Evolutionary conservation across 1,140 invertebrate genomes (phyloP), one percentile per base, ranked within the genome.

Genomic region (Zaprionus lachaisei): DNA sequence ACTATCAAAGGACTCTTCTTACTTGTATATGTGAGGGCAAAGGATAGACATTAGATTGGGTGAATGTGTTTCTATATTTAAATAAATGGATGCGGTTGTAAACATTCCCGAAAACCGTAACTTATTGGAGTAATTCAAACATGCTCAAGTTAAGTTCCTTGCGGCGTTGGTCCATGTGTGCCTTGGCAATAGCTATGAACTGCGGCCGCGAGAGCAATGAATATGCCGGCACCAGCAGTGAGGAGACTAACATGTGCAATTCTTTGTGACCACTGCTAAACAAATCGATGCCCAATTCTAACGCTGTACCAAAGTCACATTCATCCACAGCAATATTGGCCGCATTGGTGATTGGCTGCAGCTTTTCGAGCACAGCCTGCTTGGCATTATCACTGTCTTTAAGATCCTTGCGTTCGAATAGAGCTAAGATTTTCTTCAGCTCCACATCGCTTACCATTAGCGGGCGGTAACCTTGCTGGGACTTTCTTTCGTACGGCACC

Each of bases 271-370:
- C 97, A 83, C 95, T 96, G 70, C 94, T 95, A 87, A 99, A 97
- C 17, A 99, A 92, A 93, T 98, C 95, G 38, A 98, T 95, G 0
- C 97, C 98, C 28, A 98, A 93, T 93, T 99, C 98, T 2, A 99
- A 89, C 5, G 97, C 96, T 58, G 63, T 98, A 1, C 98, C 98
- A 94, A 98, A 98, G 93, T 99, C 98, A 92, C 97, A 98, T 93
- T 99, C 98, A 92, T 99, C 98, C 73, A 96, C 96, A 2, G 98
- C 92, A 38, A 91, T 92, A 31, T 57, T 85, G 0, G 91, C 87
- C 3, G 95, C 95, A 41, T 96, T 97, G 28, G 98, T 95, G 9
- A 98, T 93, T 79, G 96, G 96, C 78, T 98, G 96, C 4, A 99
- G 91, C 9, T 95, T 94, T 67, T 94, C 95, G 72, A 95, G 94